A percentile compares a stretch with the other conserved stretches of the same genome.
These are phyloP conservation scores for Cryptosula pallasiana DNA, from an alignment of 2,888 invertebrate genomes.

Conservation along the genomic window DNA sequence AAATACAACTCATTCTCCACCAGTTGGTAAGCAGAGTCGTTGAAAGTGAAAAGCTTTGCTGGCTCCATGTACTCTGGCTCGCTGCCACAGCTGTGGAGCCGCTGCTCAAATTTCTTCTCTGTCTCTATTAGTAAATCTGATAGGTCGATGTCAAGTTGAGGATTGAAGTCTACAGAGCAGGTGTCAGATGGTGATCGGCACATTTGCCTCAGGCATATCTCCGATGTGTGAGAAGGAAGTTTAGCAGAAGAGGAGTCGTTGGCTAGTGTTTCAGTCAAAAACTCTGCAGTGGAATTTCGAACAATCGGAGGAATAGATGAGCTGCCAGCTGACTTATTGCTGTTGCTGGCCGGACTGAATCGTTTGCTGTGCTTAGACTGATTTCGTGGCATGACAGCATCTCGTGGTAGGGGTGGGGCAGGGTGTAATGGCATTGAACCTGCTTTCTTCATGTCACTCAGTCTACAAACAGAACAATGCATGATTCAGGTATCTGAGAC, in stretches of 20 bases:
- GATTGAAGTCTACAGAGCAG: not conserved
- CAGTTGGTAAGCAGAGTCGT: not conserved
- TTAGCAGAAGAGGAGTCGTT: not conserved
- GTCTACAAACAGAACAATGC: not conserved
- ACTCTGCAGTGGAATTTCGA: too few species aligned
- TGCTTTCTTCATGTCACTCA: not conserved
- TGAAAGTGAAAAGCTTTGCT: not conserved
- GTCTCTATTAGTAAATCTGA: not conserved
- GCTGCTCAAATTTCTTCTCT: not conserved
- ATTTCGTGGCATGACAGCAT: not conserved
- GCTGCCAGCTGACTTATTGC: not conserved
- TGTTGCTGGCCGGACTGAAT: not conserved
- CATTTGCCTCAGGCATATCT: not conserved
- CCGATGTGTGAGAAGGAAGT: not conserved
- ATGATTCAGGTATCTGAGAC: too few species aligned
- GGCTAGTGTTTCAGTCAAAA: not conserved
- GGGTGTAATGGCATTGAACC: not conserved
- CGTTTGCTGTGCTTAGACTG: not conserved
- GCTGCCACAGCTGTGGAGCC: not conserved
- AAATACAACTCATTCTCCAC: too few species aligned
- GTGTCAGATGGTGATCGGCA: not conserved
- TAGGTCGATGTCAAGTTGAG: not conserved
- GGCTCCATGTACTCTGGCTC: not conserved
- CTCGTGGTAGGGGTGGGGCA: not conserved
- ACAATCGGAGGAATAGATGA: too few species aligned